Percentiles rank a stretch among this genome's conserved stretches.
phyloP scores from a whole-genome alignment of 2,797 vertebrate genomes.

The Peromyscus melanophrys region DNA sequence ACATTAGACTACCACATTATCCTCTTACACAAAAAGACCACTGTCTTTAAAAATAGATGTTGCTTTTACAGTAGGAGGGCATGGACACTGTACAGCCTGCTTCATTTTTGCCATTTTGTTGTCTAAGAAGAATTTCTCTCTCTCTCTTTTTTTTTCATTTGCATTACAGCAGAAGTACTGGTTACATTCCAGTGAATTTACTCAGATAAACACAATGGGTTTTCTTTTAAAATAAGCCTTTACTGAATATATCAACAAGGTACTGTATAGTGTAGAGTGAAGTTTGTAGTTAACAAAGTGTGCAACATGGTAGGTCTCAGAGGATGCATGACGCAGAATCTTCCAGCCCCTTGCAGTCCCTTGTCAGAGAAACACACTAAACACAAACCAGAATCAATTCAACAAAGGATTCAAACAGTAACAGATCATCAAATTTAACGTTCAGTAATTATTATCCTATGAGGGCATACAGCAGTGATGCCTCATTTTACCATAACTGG shows the following conservation, averaged over 20 bases:
- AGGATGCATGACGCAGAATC: slow-evolving; percentile 84
- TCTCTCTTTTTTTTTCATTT: not conserved
- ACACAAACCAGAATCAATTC: slow-evolving; percentile 87
- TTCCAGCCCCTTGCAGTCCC: slow-evolving; percentile 86
- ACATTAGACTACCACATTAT: not conserved
- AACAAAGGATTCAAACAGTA: slow-evolving; percentile 82
- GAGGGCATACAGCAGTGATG: slow-evolving; percentile 64
- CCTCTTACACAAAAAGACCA: not conserved
- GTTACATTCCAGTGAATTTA: slow-evolving; percentile 79
- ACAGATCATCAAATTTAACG: slow-evolving; percentile 77
- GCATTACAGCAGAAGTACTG: not conserved
- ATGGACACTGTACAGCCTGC: not conserved
- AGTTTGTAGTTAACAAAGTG: slow-evolving; percentile 89
- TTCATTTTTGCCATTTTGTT: not conserved
- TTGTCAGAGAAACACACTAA: slow-evolving; percentile 84
- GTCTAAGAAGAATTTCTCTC: not conserved
- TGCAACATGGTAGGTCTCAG: slow-evolving; percentile 87
- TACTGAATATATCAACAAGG: slow-evolving; percentile 91
- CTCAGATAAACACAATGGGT: slow-evolving; percentile 87
- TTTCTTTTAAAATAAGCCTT: slow-evolving; percentile 90
- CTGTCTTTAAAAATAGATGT: not conserved
- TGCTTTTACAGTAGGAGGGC: not conserved
- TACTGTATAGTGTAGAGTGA: slow-evolving; percentile 90
- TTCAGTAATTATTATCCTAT: slow-evolving; percentile 69
- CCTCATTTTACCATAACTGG: slow-evolving; percentile 66